Evolutionary conservation across 2,888 invertebrate species (phyloP), one percentile per base, ranked within the genome.

Genomic region (Petrophora chlorosata): DNA sequence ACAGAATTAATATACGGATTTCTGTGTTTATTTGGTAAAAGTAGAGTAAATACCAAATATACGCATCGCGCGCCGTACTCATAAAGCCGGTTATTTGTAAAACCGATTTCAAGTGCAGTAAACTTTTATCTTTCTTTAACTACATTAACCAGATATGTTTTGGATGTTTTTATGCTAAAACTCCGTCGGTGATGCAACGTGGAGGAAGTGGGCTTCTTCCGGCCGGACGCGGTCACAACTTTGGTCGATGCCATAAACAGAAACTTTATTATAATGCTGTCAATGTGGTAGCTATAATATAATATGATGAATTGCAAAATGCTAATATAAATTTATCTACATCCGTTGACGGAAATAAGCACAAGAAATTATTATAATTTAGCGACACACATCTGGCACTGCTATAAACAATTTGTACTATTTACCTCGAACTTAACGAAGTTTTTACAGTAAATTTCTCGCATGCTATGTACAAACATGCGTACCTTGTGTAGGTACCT

Each of bases 161-260:
- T 13, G 39, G 44, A 53, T 53, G 50, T 52, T 46, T 53, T 50
- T 56, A 50, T 52, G 43, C 22, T 45, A 43, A 30, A 34, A 59
- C 53, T 63, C 60, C 56, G 39, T 34, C 49, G 59, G 55, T 68
- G 65, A 70, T 50, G 59, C 53, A 67, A 67, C 55, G 43, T 46
- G 53, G 53, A 67, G 64, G 58, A 63, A 67, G 70, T 59, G 42
- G 58, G 28, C 53, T 53, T 54, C 63, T 70, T 70, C 64, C 70
- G 63, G 64, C 65, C 70, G 72, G 74, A 73, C 62, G 63, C 48
- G 51, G 55, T 54, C 53, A 54, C 54, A 46, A 33, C 39, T 54
- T 59, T 43, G 39, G 44, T 28, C 15, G 51, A 48, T 48, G 45
- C 52, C 42, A 58, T 58, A 58, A 54, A 52, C 43, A 50, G 12